phyloP scores from a whole-genome alignment of 1,140 invertebrate species.

The Notospermus geniculatus region DNA sequence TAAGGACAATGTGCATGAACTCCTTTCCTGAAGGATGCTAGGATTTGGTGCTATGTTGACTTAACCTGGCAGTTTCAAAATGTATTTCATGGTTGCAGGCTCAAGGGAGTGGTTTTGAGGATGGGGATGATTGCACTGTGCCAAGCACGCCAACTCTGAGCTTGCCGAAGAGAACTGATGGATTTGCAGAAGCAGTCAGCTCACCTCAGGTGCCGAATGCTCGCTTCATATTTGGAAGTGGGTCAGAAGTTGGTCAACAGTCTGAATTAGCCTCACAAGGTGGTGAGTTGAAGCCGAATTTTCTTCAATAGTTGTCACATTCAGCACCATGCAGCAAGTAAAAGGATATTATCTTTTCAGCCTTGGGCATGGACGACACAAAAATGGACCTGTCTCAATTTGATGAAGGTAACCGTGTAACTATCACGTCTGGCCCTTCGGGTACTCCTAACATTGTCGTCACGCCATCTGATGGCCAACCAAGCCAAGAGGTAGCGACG shows the following conservation, averaged over 20 bases:
- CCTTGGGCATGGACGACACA: slow-evolving; percentile 70
- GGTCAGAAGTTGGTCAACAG: slow-evolving; percentile 40
- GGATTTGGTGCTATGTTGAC: neutral
- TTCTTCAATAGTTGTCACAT: no score
- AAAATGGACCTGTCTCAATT: slow-evolving; percentile 71
- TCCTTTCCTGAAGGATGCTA: no score
- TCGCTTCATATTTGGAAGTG: slow-evolving; percentile 69
- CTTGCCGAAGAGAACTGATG: slow-evolving; percentile 78
- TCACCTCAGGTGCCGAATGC: slow-evolving; percentile 75
- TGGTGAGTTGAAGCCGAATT: slow-evolving; percentile 38
- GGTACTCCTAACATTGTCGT: neutral
- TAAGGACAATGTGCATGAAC: no score
- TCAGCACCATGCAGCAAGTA: no score
- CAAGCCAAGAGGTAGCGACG: neutral
- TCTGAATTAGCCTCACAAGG: slow-evolving; percentile 61
- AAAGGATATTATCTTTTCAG: slow-evolving; percentile 20
- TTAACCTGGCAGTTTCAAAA: neutral
- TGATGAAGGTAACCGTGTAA: slow-evolving; percentile 58
- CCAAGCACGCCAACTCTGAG: slow-evolving; percentile 86
- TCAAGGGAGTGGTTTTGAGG: slow-evolving; percentile 60
- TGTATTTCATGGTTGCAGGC: slow-evolving; percentile 24
- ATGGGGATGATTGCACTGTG: slow-evolving; percentile 83
- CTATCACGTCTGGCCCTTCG: neutral
- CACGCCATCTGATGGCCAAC: neutral
- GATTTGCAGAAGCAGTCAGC: slow-evolving; percentile 88